phyloP scores from a whole-genome alignment of 1,140 invertebrate genomes.

The Frieseomelitta varia region DNA sequence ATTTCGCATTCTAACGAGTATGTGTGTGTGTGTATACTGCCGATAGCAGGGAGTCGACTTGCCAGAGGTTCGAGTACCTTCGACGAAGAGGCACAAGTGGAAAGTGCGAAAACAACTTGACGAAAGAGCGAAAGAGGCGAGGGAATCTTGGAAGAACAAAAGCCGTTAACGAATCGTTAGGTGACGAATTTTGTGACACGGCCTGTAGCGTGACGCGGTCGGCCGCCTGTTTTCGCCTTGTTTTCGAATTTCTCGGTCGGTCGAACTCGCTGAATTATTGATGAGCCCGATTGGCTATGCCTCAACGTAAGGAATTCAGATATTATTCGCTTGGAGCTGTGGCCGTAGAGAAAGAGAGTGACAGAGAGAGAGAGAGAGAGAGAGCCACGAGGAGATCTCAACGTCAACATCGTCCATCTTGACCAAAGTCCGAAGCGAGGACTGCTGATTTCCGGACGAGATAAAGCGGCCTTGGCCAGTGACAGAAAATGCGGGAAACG shows the following conservation, averaged over 20 bases:
- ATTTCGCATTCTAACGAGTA: background rate
- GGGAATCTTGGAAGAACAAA: background rate
- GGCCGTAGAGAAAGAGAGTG: background rate
- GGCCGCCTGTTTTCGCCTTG: slow-evolving; percentile 63
- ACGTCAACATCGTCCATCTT: slow-evolving; percentile 55
- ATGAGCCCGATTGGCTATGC: slow-evolving; percentile 65
- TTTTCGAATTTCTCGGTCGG: slow-evolving; percentile 67
- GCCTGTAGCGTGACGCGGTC: slow-evolving; percentile 21
- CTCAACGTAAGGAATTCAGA: slow-evolving; percentile 60
- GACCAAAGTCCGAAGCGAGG: slow-evolving; percentile 53
- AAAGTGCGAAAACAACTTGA: background rate
- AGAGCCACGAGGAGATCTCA: slow-evolving; percentile 34
- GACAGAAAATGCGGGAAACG: slow-evolving; percentile 49
- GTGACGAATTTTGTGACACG: background rate
- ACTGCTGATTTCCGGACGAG: slow-evolving; percentile 50
- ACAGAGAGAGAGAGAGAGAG: background rate
- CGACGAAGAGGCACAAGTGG: background rate
- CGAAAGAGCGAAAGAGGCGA: background rate
- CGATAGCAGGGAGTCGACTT: background rate
- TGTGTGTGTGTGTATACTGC: too few species aligned
- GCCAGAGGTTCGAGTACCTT: background rate
- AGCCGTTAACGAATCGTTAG: background rate
- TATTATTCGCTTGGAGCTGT: slow-evolving; percentile 57
- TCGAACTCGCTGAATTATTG: slow-evolving; percentile 71
- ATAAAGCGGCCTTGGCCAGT: slow-evolving; percentile 47